Conservation (phyloP, 1,140 invertebrate species). For the Phortica variegata region DNA sequence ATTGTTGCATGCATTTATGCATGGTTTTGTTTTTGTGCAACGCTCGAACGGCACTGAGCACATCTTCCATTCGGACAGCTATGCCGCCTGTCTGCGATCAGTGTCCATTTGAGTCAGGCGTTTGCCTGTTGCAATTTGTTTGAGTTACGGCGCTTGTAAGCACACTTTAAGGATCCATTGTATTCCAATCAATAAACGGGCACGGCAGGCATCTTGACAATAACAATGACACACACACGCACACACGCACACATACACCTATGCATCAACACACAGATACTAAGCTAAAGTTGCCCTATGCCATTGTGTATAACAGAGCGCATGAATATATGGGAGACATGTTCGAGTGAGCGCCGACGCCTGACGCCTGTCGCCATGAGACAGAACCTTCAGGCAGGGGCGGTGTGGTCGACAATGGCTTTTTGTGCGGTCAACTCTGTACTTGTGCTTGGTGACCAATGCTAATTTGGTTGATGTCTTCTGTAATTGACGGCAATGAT, state of each 20-base stretch:
- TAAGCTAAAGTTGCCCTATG: too few species aligned
- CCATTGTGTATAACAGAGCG: too few species aligned
- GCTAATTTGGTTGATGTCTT: too few species aligned
- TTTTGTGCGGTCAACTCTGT: too few species aligned
- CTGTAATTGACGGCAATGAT: too few species aligned
- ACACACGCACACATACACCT: too few species aligned
- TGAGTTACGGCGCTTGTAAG: conserved; percentile 58
- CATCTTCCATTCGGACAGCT: too few species aligned
- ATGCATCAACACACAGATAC: too few species aligned
- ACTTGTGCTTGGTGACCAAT: neutral
- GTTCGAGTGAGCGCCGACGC: conserved; percentile 9
- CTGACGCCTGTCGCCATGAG: conserved; percentile 23
- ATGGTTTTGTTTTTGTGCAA: conserved; percentile 21
- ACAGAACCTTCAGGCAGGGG: neutral
- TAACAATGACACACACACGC: conserved; percentile 44
- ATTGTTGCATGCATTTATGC: conserved; percentile 23
- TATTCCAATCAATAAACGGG: conserved; percentile 55
- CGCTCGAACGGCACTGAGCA: too few species aligned
- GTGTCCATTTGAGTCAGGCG: conserved; percentile 23
- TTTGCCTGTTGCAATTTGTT: conserved; percentile 56
- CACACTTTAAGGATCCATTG: conserved; percentile 58
- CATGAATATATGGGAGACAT: too few species aligned
- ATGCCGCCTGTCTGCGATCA: conserved; percentile 24
- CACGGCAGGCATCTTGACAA: conserved; percentile 6
- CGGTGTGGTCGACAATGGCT: too few species aligned